Conservation (phyloP, 2,888 invertebrate genomes). For the Drosophila austrosaltans region DNA sequence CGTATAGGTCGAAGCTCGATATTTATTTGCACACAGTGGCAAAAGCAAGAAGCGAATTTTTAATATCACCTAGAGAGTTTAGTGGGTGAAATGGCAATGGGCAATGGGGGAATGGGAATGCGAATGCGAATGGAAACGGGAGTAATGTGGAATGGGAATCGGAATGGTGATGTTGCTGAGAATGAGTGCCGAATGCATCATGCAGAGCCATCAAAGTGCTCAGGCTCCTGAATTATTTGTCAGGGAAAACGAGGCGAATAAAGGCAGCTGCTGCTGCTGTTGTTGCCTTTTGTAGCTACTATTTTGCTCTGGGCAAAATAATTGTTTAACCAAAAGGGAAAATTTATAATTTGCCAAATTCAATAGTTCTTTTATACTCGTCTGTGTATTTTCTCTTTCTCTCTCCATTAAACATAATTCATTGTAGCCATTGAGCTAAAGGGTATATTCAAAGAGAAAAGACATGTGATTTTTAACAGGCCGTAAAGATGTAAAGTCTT, state of each 20-base stretch:
- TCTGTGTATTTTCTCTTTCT: background rate
- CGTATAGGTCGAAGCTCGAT: conserved; percentile 38
- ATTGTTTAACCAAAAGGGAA: conserved; percentile 13
- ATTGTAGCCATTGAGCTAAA: background rate
- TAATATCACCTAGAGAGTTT: conserved; percentile 48
- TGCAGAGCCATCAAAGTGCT: conserved; percentile 34
- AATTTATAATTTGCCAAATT: conserved; percentile 6
- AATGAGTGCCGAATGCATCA: conserved; percentile 30
- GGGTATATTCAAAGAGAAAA: background rate
- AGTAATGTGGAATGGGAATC: background rate
- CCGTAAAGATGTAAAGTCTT: too few relatives aligned
- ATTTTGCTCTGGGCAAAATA: conserved; percentile 8
- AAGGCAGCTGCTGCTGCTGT: background rate
- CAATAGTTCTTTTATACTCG: background rate
- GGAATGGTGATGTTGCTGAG: conserved; percentile 1
- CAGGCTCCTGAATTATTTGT: conserved; percentile 19
- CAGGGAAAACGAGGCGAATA: conserved; percentile 17
- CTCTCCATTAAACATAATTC: background rate
- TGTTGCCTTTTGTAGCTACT: background rate
- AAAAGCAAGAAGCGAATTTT: conserved; percentile 49
- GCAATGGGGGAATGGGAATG: background rate
- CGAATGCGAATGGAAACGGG: background rate
- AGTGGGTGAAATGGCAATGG: conserved; percentile 14
- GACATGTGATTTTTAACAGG: too few relatives aligned
- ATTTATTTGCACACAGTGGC: conserved; percentile 50